Evolutionary conservation across 2,888 invertebrate genomes (phyloP), one percentile per base, ranked within the genome.

Genomic region (Colostygia pectinataria): DNA sequence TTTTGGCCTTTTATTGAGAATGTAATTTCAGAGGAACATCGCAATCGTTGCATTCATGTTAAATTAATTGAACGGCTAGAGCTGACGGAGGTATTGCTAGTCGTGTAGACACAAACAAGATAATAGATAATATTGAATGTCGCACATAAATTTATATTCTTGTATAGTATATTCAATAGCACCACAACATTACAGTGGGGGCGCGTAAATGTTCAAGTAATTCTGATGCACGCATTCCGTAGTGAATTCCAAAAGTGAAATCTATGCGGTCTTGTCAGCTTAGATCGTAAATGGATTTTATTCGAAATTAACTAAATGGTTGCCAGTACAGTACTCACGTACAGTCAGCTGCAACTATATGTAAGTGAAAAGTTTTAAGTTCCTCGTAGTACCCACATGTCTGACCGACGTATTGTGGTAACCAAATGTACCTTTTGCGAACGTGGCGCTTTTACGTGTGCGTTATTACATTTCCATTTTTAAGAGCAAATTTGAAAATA

Each of bases 151-250:
- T 80, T 72, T 73, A 63, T 56, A 66, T 63, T 56, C 45, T 51
- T 55, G 57, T 65, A 61, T 64, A 70, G 62, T 71, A 67, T 74
- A 75, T 67, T 65, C 71, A 67, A 68, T 66, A 65, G 66, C 59
- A 59, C 68, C 68, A 67, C 69, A 71, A 72, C 68, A 68, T 68
- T 71, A 72, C 71, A 71, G 71, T 71, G 67, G 64, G 61, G 57
- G 61, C 65, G 63, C 64, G 61, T 66, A 71, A 76, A 77, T 72
- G 72, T 72, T 72, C 75, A 69, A 74, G 77, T 79, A 71, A 74
- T 78, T 76, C 64, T 66, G 57, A 71, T 71, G 63, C 65, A 66
- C 66, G 63, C 74, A 76, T 72, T 67, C 61, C 63, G 54, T 55
- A 61, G 53, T 64, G 61, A 56, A 77, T 76, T 68, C 68, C 72